phyloP scores from a whole-genome alignment of 2,113 vertebrate genomes.

The Thinocorus orbignyianus region DNA sequence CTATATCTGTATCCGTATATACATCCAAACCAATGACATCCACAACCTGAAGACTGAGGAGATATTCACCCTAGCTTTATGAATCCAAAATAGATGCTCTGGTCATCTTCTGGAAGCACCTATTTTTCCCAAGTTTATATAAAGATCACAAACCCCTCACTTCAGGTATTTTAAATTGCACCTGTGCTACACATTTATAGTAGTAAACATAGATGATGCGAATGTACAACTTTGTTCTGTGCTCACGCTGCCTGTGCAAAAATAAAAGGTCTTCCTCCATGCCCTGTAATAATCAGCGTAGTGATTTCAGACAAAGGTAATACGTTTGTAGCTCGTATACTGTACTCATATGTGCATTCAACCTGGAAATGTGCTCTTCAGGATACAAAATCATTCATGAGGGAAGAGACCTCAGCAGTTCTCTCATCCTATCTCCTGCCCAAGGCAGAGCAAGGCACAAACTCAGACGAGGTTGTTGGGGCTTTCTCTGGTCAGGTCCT shows the following conservation, averaged over 20 bases:
- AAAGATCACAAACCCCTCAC: not conserved
- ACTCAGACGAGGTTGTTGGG: not conserved
- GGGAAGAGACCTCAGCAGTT: not conserved
- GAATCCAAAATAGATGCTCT: not conserved
- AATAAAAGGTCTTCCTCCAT: not conserved
- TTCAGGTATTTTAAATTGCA: conserved; percentile 24
- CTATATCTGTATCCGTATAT: not conserved
- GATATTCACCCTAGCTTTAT: not conserved
- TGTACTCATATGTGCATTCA: not conserved
- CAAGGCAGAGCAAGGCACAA: not conserved
- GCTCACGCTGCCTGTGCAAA: not conserved
- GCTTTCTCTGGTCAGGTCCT: not conserved
- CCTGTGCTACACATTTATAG: not conserved
- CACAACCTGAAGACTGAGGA: not conserved
- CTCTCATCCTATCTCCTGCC: not conserved
- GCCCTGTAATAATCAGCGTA: not conserved
- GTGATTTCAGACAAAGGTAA: not conserved
- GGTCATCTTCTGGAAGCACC: not conserved
- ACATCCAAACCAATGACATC: not conserved
- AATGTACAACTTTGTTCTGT: not conserved
- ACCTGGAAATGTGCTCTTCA: not conserved
- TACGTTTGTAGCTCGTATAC: not conserved
- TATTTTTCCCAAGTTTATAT: not conserved
- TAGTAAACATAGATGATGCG: not conserved
- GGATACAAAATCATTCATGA: not conserved